These are phyloP conservation scores for Psettodes erumei DNA, from an alignment of 2,113 vertebrate species.

Conservation along the genomic window DNA sequence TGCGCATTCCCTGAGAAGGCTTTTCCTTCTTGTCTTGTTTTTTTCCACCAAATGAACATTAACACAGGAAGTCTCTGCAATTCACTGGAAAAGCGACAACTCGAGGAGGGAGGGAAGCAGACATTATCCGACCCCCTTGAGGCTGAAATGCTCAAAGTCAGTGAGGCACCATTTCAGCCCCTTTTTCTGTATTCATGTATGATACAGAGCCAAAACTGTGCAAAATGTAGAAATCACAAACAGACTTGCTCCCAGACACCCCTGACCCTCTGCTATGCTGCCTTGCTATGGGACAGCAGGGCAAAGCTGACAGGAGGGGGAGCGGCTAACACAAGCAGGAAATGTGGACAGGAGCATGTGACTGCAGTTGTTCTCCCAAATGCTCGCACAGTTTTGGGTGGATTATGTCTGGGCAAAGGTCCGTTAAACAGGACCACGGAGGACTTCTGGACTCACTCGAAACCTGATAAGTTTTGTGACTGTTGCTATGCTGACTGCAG, in stretches of 20 bases:
- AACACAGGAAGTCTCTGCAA: slow-evolving; percentile 59
- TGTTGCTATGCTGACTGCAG: background rate
- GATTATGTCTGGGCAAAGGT: slow-evolving; percentile 32
- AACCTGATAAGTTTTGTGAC: slow-evolving; percentile 21
- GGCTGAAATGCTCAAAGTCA: slow-evolving; percentile 24
- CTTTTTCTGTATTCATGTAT: slow-evolving; percentile 3
- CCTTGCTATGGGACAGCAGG: slow-evolving; percentile 33
- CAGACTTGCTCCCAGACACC: slow-evolving; percentile 15
- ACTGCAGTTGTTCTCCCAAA: slow-evolving; percentile 48
- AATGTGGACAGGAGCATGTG: slow-evolving; percentile 61
- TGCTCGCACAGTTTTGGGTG: slow-evolving; percentile 28
- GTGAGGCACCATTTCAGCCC: background rate
- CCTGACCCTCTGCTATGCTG: slow-evolving; percentile 16
- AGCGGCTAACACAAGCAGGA: slow-evolving; percentile 57
- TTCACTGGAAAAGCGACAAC: slow-evolving; percentile 24
- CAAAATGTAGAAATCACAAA: slow-evolving; percentile 12
- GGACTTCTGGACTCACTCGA: slow-evolving; percentile 43
- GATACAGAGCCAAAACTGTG: background rate
- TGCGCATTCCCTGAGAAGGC: slow-evolving; percentile 15
- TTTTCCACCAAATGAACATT: slow-evolving; percentile 23
- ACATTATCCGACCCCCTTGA: background rate
- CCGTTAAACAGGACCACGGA: background rate
- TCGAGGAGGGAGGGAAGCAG: slow-evolving; percentile 17
- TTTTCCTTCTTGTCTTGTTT: slow-evolving; percentile 39
- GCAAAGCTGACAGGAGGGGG: slow-evolving; percentile 53